phyloP scores from a whole-genome alignment of 2,888 invertebrate species.

The Cantharis rufa region DNA sequence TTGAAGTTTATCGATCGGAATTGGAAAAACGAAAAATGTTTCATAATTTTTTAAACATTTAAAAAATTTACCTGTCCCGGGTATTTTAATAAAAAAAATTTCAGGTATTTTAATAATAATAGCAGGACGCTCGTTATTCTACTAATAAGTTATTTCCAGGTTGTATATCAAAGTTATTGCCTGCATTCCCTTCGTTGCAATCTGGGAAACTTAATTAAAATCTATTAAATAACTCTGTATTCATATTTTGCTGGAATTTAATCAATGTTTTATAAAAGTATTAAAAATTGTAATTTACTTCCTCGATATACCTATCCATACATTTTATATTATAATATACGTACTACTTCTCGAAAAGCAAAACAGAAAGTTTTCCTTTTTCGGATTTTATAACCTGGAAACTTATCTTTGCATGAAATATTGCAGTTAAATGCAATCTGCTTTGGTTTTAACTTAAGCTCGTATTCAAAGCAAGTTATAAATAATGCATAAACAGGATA shows the following conservation, averaged over 20 bases:
- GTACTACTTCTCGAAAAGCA: neutral
- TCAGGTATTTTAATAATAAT: neutral
- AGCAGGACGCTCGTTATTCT: neutral
- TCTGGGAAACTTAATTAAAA: conserved; percentile 2
- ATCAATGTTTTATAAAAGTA: neutral
- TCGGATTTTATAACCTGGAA: neutral
- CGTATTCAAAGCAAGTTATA: conserved; percentile 13
- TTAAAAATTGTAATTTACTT: neutral
- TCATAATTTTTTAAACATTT: neutral
- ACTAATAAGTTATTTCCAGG: neutral
- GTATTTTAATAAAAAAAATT: neutral
- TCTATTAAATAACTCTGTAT: conserved; percentile 1
- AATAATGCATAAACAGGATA: conserved; percentile 7
- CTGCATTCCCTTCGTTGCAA: neutral
- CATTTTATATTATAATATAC: too few relatives aligned
- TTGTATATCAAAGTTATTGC: neutral
- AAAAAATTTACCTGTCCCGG: neutral
- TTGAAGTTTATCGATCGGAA: neutral
- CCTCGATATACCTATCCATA: neutral
- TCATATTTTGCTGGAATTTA: neutral
- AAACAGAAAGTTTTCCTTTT: neutral
- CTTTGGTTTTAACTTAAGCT: conserved; percentile 15
- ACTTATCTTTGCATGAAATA: conserved; percentile 6
- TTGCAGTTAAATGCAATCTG: conserved; percentile 17
- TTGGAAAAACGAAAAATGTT: neutral